Percentiles rank a stretch among this genome's conserved stretches.
Conservation (phyloP, 2,113 vertebrate species). For the Triplophysa dalaica region DNA sequence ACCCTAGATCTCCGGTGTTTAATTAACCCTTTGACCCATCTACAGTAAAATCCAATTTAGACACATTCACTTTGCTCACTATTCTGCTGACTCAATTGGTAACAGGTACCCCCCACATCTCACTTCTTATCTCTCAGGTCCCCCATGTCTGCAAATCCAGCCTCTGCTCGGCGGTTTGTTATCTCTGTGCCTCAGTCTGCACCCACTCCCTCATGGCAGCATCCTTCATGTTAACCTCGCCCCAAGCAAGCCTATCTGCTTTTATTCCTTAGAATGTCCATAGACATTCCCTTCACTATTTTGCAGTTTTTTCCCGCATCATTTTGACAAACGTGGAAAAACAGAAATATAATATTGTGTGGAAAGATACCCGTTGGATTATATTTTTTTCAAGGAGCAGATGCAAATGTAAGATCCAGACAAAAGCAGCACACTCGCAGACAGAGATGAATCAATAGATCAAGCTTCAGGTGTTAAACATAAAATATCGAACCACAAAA, state of each 20-base stretch:
- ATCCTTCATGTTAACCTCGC: slow-evolving; percentile 32
- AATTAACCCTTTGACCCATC: slow-evolving; percentile 16
- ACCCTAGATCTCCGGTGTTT: neutral
- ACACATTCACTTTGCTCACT: slow-evolving; percentile 27
- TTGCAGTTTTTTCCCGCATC: neutral
- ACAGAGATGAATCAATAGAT: slow-evolving; percentile 19
- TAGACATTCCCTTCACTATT: neutral
- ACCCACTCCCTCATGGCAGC: neutral
- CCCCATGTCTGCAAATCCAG: slow-evolving; percentile 41
- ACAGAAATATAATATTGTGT: neutral
- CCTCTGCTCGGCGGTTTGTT: slow-evolving; percentile 32
- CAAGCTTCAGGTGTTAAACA: slow-evolving; percentile 20
- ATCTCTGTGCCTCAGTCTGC: slow-evolving; percentile 36
- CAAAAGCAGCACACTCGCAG: neutral
- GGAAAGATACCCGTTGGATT: neutral
- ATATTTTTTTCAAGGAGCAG: too few relatives aligned
- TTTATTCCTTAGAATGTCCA: neutral
- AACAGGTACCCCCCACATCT: slow-evolving; percentile 4
- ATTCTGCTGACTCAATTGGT: slow-evolving; percentile 28
- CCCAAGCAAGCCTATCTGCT: slow-evolving; percentile 1
- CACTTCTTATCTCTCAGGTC: slow-evolving; percentile 37
- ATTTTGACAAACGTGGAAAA: neutral
- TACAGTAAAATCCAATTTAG: neutral
- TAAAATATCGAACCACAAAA: slow-evolving; percentile 1
- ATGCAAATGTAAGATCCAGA: too few relatives aligned